Conservation (phyloP, 2,113 vertebrate genomes). For the Pedionomus torquatus region DNA sequence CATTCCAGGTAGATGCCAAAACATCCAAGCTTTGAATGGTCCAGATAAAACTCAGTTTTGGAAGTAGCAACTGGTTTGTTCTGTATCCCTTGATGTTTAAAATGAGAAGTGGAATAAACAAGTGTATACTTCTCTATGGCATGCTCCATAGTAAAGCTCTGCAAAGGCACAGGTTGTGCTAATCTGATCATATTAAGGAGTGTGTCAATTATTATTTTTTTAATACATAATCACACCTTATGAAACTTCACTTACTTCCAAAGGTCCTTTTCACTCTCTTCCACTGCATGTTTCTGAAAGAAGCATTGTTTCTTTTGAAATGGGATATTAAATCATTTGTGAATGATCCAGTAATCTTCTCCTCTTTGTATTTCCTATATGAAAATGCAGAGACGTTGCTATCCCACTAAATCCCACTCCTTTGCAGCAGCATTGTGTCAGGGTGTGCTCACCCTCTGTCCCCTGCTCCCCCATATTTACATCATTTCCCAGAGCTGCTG, state of each 20-base stretch:
- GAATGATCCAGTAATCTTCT: not conserved
- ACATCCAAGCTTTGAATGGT: not conserved
- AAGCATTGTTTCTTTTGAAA: not conserved
- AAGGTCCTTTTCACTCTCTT: not conserved
- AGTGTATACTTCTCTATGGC: not conserved
- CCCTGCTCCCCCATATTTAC: not conserved
- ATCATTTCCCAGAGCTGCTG: not conserved
- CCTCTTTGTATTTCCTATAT: not conserved
- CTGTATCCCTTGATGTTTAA: not conserved
- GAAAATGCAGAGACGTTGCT: not conserved
- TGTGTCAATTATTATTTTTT: not conserved
- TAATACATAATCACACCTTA: not conserved
- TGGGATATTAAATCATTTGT: not conserved
- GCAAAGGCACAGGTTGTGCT: not conserved
- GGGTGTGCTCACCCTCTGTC: not conserved
- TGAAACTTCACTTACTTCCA: not conserved
- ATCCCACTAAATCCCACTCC: not conserved
- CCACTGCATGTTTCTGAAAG: not conserved
- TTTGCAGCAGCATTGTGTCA: not conserved
- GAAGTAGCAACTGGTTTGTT: not conserved
- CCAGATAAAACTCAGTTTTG: not conserved
- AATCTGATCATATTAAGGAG: not conserved
- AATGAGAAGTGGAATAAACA: not conserved
- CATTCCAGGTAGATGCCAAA: not conserved
- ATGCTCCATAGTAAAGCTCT: not conserved